Conservation (phyloP, 2,797 vertebrate species). For the Sebastes elongatus region DNA sequence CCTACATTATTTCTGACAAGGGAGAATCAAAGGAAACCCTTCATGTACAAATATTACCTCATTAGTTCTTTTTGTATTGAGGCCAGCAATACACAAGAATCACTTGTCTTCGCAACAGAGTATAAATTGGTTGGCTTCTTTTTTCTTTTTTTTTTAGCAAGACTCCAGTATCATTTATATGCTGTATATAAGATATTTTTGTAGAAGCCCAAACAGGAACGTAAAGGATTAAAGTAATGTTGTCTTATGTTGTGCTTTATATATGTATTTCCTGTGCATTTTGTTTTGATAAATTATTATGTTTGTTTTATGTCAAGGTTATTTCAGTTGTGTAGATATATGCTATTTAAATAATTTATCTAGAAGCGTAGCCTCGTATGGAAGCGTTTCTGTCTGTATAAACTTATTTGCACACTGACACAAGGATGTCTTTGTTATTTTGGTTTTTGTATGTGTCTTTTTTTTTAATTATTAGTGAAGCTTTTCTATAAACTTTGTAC, state of each 20-base stretch:
- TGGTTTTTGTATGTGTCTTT: conserved; percentile 79
- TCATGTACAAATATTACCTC: conserved; percentile 99
- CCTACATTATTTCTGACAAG: conserved; percentile 76
- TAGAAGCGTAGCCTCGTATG: conserved; percentile 92
- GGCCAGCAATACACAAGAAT: conserved; percentile 81
- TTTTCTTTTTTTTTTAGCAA: conserved; percentile 80
- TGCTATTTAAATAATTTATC: conserved; percentile 99
- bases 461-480: conserved; percentile 87
- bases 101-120: conserved; percentile 85
- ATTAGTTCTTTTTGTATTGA: conserved; percentile 93
- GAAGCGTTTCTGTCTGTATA: conserved; percentile 98
- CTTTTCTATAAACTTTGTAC: conserved; percentile 93
- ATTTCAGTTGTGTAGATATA: conserved; percentile 96
- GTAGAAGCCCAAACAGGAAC: conserved; percentile 86
- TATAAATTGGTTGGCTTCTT: conserved; percentile 84
- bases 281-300: conserved; percentile 92
- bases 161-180: conserved; percentile 88
- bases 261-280: conserved; percentile 88
- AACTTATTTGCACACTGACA: conserved; percentile 98
- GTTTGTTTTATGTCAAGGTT: conserved; percentile 89
- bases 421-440: conserved; percentile 89
- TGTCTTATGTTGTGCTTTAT: conserved; percentile 80
- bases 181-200: conserved; percentile 96
- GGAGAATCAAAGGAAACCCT: conserved; percentile 82
- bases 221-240: conserved; percentile 83